A percentile compares a stretch with the other conserved stretches of the same genome.
Evolutionary conservation across 2,888 invertebrate genomes (phyloP).

Genomic region (Blastobasis adustella): DNA sequence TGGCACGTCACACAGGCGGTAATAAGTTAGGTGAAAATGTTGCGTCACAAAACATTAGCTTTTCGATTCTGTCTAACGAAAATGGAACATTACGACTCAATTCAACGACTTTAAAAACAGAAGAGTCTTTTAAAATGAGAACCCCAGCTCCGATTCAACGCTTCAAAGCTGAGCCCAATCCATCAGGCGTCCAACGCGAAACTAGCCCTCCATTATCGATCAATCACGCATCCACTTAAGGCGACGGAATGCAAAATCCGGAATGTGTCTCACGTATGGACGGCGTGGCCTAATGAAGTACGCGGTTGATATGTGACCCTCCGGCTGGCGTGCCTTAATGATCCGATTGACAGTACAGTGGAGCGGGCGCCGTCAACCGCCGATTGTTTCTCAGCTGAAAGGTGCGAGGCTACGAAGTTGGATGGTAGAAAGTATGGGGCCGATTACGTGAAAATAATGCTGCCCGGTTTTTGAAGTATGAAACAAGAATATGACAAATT

Average conservation of each 20-base stretch:
- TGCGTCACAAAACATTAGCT: too few species aligned
- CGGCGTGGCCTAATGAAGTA: slow-evolving; percentile 62
- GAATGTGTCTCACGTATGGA: slow-evolving; percentile 57
- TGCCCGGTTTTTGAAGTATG: too few species aligned
- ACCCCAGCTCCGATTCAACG: too few species aligned
- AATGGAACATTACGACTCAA: too few species aligned
- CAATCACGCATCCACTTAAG: slow-evolving; percentile 55
- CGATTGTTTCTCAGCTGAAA: slow-evolving; percentile 61
- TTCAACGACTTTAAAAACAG: too few species aligned
- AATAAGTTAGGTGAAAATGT: slow-evolving; percentile 11
- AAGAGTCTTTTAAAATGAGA: too few species aligned
- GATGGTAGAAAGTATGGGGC: slow-evolving; percentile 16
- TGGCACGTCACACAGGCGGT: slow-evolving; percentile 7
- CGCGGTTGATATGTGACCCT: slow-evolving; percentile 59
- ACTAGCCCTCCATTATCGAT: slow-evolving; percentile 57
- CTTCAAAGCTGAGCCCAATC: too few species aligned
- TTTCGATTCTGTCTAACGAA: too few species aligned
- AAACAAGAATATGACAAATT: too few species aligned
- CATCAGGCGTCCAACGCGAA: slow-evolving; percentile 14
- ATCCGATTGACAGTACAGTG: slow-evolving; percentile 69
- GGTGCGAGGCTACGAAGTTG: slow-evolving; percentile 27
- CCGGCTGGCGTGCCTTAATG: slow-evolving; percentile 49
- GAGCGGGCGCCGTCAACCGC: slow-evolving; percentile 44
- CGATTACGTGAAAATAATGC: too few species aligned
- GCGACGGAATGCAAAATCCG: slow-evolving; percentile 37